phyloP scores from a whole-genome alignment of 2,797 vertebrate species.

The Distichodus sexfasciatus region DNA sequence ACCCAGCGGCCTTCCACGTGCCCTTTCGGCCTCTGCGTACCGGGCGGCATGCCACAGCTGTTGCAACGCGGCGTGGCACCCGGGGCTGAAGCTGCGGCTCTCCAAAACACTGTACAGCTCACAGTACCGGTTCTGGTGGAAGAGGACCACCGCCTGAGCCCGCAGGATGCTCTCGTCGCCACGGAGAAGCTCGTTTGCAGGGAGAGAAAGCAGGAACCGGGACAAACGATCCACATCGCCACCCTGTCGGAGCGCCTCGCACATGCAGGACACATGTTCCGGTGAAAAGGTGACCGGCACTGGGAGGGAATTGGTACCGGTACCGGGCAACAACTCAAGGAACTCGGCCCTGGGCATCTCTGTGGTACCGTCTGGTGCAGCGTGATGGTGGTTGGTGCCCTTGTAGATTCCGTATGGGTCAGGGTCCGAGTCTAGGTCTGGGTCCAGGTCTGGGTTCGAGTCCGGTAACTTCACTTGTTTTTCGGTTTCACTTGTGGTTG shows the following conservation, averaged over 20 bases:
- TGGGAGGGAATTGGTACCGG: not conserved
- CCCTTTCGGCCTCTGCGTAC: conserved; percentile 95
- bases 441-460: too few species aligned
- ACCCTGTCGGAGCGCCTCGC: conserved; percentile 97
- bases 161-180: conserved; percentile 96
- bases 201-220: conserved; percentile 95
- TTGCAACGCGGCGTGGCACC: conserved; percentile 92
- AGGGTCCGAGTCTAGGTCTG: too few species aligned
- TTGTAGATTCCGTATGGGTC: too few species aligned
- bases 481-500: too few species aligned
- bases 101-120: conserved; percentile 97
- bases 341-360: too few species aligned
- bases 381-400: too few species aligned
- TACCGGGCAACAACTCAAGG: too few species aligned
- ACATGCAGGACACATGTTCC: conserved; percentile 97
- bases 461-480: too few species aligned
- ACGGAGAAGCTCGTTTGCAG: conserved; percentile 90
- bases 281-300: conserved; percentile 86
- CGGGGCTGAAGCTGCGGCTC: conserved; percentile 92
- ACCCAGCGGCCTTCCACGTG: conserved; percentile 92
- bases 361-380: too few species aligned
- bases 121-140: conserved; percentile 92
- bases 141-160: conserved; percentile 94
- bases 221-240: conserved; percentile 95
- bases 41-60: conserved; percentile 98